Base-by-base conservation (phyloP, 2,888 invertebrate genomes). In the Ophioninae sp. region DNA sequence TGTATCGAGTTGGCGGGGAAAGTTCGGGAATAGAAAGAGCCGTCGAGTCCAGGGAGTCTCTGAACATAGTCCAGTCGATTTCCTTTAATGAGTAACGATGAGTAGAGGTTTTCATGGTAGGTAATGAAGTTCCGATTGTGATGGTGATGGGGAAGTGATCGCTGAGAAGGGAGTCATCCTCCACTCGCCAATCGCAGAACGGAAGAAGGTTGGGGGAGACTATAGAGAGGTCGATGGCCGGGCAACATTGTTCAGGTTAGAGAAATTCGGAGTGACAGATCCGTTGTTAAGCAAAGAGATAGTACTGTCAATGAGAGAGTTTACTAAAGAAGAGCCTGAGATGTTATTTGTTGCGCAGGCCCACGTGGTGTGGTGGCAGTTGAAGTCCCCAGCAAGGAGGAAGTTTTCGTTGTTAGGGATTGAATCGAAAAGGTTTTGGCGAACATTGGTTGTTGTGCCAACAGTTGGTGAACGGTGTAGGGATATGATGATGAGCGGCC, bases 281-380 rank as follows among this genome's bases (percentile, higher is more conserved):
- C 78, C 78, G 22, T 78, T 71, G 3, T 78, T 78, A 1, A 78
- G 61, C 41, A 58, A 22, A 56, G 41, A 17, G 2, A 63, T 8
- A 6, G 64, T 41, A 20, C 20, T 71, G 44, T 58, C 58, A 0
- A 58, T 6, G 0, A 72, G 58, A 7, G 79, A 17, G 17, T 71
- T 37, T 0, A 58, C 65, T 20, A 79, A 39, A 13, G 72, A 58
- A 8, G 39, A 17, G 17, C 71, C 72, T 0, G 10, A 64, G 10
- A 51, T 5, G 20, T 22, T 64, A 44, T 65, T 22, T 0, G 9
- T 10, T 10, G 20, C 17, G 10, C 78, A 78, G 0, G 61, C 83
- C 83, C 83, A 76, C 2, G 59, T 75, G 3, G 71, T 63, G 22
- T 82, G 75, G 22, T 82, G 69, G 10, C 69, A 9, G 39, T 79